Conservation (phyloP, 2,888 invertebrate genomes). For the Galeruca laticollis region DNA sequence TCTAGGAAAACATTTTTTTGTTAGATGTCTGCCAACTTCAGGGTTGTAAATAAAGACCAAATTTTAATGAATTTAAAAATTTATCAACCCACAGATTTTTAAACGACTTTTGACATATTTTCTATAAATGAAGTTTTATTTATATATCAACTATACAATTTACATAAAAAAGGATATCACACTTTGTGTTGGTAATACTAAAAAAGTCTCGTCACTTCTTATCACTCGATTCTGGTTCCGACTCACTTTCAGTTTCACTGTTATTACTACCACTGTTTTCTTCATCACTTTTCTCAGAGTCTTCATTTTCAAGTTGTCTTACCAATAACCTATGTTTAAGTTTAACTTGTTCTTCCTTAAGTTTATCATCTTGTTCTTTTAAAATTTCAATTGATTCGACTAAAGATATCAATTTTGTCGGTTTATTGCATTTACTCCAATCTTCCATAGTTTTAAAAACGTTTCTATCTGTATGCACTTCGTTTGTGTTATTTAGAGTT, state of each 20-base stretch:
- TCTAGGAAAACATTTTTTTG: no score
- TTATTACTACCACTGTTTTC: slow-evolving; percentile 9
- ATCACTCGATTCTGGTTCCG: not conserved
- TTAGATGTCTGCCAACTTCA: no score
- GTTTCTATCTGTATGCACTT: slow-evolving; percentile 41
- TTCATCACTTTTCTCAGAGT: slow-evolving; percentile 19
- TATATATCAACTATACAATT: not conserved
- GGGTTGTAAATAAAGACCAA: no score
- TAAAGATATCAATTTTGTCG: slow-evolving; percentile 47
- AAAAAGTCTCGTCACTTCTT: not conserved
- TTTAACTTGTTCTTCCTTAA: slow-evolving; percentile 39
- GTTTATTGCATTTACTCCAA: slow-evolving; percentile 42
- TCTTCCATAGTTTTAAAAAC: slow-evolving; percentile 44
- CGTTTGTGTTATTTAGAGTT: slow-evolving; percentile 41
- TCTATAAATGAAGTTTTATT: not conserved
- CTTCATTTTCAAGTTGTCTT: slow-evolving; percentile 21
- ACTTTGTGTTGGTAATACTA: not conserved
- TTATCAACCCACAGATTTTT: no score
- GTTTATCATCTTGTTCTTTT: slow-evolving; percentile 45
- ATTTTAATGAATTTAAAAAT: not conserved
- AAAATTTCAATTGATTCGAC: slow-evolving; percentile 46
- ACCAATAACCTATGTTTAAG: slow-evolving; percentile 22
- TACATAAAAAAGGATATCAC: not conserved
- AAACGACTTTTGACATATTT: not conserved
- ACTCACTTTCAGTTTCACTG: slow-evolving; percentile 3